Base-by-base conservation (phyloP, 1,140 invertebrate species). In the Drosophila baimaii region DNA sequence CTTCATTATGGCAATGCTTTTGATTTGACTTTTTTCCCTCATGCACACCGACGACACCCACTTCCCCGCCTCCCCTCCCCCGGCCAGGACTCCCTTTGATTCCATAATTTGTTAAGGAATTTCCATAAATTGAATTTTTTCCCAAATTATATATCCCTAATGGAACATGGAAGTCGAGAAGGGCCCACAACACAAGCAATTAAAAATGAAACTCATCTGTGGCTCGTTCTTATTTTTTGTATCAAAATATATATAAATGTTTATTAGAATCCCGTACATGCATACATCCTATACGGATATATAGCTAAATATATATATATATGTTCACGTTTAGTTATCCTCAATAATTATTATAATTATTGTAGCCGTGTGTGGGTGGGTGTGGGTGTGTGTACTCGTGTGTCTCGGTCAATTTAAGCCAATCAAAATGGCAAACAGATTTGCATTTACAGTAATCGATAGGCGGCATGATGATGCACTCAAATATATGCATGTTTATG, bases 1-100 rank as follows among this genome's bases (percentile, higher is more conserved):
- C 81, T 84, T 84, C 78, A 85, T 84, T 84, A 84, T 74, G 68
- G 65, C 54, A 55, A 77, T 77, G 81, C 77, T 86, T 85, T 81
- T 81, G 78, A 81, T 80, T 84, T 44, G 70, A 64, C 55, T 65
- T 73, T 59, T 72, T 72, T 55, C n/a, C 15, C 33, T n/a, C 21
- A 27, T 44, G 12, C 19, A 10, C 27, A 29, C 10, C 10, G 19
- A 9, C 59, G n/a, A 23, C 15, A 3, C 21, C 13, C 35, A n/a
- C 17, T 5, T 7, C 37, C 13, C 12, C 5, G 12, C 12, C 17
- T 9, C 2, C 13, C n/a, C 25, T 3, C 47, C 9, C 10, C 31
- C n/a, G 5, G 29, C 13, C 66, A 9, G 69, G 51, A 21, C 51
- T 84, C 46, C 54, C 79, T 77, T 81, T 81, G 77, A 83, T 83